Evolutionary conservation across 1,140 invertebrate species (phyloP).

Genomic region (Trypoxylus dichotomus): DNA sequence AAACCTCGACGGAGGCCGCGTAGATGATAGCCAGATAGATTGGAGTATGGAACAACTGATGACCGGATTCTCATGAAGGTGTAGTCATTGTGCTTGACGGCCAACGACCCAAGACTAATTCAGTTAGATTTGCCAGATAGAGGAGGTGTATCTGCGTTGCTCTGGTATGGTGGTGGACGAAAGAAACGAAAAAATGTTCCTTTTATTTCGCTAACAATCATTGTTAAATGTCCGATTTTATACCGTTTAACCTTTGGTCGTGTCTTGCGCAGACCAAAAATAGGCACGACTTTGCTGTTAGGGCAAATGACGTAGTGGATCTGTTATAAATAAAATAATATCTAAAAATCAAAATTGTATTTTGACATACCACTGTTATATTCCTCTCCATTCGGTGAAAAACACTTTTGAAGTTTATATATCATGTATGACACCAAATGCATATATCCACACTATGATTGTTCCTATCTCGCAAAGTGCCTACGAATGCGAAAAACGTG

Average conservation of each 20-base stretch:
- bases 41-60: slow-evolving; percentile 23
- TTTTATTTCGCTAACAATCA: neutral
- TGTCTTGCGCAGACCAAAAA: neutral
- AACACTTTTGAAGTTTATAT: no score
- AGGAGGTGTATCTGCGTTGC: neutral
- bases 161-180: neutral
- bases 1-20: slow-evolving; percentile 1
- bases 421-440: no score
- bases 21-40: slow-evolving; percentile 16
- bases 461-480: no score
- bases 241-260: neutral
- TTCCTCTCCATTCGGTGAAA: no score
- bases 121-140: slow-evolving; percentile 18
- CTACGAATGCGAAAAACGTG: no score
- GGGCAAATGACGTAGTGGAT: no score
- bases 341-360: no score
- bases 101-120: slow-evolving; percentile 35
- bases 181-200: neutral
- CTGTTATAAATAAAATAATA: no score
- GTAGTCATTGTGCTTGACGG: slow-evolving; percentile 38
- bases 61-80: slow-evolving; percentile 33
- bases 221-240: neutral
- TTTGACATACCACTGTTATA: no score
- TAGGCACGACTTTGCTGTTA: neutral
- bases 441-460: no score